Evolutionary conservation across 2,797 vertebrate species (phyloP).

Genomic region (Bucorvus abyssinicus): DNA sequence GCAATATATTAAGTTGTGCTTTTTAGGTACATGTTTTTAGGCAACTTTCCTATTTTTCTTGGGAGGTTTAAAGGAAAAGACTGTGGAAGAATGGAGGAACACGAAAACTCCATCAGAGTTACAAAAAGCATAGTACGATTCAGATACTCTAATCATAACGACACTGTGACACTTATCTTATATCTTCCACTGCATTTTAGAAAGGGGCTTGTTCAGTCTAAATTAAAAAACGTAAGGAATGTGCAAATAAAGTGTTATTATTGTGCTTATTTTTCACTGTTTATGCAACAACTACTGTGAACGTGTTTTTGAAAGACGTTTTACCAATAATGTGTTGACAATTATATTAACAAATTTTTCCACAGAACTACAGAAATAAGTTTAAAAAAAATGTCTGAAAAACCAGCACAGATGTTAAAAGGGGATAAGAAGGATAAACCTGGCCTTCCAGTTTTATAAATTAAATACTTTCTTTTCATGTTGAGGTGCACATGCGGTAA

Average conservation of each 20-base stretch:
- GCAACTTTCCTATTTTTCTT: background rate
- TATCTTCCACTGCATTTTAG: background rate
- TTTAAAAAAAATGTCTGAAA: background rate
- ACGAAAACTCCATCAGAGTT: background rate
- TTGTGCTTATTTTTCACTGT: background rate
- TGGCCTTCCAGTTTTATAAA: background rate
- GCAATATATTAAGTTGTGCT: constrained; percentile 9
- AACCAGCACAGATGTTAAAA: background rate
- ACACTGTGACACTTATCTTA: background rate
- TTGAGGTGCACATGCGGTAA: background rate
- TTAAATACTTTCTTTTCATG: background rate
- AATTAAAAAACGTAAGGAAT: background rate
- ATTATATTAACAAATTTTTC: background rate
- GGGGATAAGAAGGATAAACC: background rate
- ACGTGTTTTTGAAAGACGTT: background rate
- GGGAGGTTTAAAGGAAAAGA: background rate
- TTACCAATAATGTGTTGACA: background rate
- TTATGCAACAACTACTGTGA: background rate
- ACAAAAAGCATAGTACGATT: background rate
- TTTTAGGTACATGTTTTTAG: background rate
- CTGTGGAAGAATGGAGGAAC: background rate
- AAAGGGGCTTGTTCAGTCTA: background rate
- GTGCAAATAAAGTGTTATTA: background rate
- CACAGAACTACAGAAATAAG: background rate
- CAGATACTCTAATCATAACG: background rate